phyloP scores from a whole-genome alignment of 2,113 vertebrate species.

The Bujurquina vittata region DNA sequence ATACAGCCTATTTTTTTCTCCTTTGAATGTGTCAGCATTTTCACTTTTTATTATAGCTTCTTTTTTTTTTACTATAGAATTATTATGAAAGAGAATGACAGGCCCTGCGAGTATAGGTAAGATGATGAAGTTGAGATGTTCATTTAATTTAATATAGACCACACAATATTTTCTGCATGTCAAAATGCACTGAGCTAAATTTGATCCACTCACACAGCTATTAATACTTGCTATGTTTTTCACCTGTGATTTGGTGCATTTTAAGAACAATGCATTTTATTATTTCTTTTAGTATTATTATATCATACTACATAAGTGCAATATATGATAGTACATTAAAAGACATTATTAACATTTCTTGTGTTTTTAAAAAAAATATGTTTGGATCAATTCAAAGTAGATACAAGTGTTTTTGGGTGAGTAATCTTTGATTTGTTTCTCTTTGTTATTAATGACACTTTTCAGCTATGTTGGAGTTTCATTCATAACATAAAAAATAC shows the following conservation, averaged over 20 bases:
- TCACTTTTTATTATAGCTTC: slow-evolving; percentile 55
- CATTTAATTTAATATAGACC: slow-evolving; percentile 39
- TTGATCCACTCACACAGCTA: slow-evolving; percentile 35
- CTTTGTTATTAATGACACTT: neutral
- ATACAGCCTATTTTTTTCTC: slow-evolving; percentile 55
- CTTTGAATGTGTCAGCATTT: slow-evolving; percentile 45
- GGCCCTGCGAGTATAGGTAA: slow-evolving; percentile 6
- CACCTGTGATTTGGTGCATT: slow-evolving; percentile 29
- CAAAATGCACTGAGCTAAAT: slow-evolving; percentile 50
- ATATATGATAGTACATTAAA: too few relatives aligned
- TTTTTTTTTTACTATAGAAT: slow-evolving; percentile 66
- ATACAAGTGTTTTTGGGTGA: neutral
- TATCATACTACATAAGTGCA: too few relatives aligned
- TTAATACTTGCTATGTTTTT: slow-evolving; percentile 50
- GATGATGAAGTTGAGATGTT: slow-evolving; percentile 42
- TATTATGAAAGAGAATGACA: slow-evolving; percentile 48
- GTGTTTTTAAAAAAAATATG: neutral
- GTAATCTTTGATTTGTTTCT: neutral
- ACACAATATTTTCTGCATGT: slow-evolving; percentile 49
- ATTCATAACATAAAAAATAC: slow-evolving; percentile 3
- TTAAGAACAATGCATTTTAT: slow-evolving; percentile 14
- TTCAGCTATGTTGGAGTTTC: neutral
- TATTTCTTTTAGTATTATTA: neutral
- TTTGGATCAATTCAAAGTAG: neutral
- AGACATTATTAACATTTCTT: neutral